Base-by-base conservation (phyloP, 1,140 invertebrate genomes). In the Philaenus spumarius region DNA sequence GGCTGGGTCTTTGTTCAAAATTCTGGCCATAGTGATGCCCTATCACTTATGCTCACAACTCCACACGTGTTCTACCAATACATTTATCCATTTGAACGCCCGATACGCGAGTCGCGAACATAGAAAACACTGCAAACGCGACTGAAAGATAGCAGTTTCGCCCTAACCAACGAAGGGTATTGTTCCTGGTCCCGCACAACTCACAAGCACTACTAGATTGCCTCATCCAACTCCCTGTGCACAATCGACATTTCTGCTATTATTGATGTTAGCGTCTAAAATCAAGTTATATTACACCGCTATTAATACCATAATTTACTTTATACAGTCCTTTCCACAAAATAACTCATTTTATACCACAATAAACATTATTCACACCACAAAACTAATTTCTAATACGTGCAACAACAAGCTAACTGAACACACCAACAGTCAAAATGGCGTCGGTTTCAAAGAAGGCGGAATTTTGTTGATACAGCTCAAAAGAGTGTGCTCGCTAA, bases 1-100 rank as follows among this genome's bases (percentile, higher is more conserved):
- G 72, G 78, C 79, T 64, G 82, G 79, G 73, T 86, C 84, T 80
- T 86, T 86, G 75, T 82, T 82, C 67, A 82, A 77, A 74, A 82
- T 76, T 73, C 80, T 78, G 72, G 84, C 83, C 83, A 85, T 85
- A 65, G 69, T 71, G 56, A 37, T 20, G 30, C 17, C 15, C 24
- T 40, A 57, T 30, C 56, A 42, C 56, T 51, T 23, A 19, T 30
- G 35, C 56, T 58, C 47, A 58, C 56, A 22, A 55, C 20, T 39
- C 50, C 55, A 55, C 64, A 65, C 62, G 62, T 62, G 64, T 65
- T 52, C 42, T 60, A 60, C 42, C 48, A 57, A 60, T 59, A 51
- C 52, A 59, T 64, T 65, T 61, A 59, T 57, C 59, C 64, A 62
- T 65, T 48, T 60, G 59, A 64, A 62, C 62, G 60, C 61, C 60